Conservation (phyloP, 2,113 vertebrate species). For the Chloropsis hardwickii region DNA sequence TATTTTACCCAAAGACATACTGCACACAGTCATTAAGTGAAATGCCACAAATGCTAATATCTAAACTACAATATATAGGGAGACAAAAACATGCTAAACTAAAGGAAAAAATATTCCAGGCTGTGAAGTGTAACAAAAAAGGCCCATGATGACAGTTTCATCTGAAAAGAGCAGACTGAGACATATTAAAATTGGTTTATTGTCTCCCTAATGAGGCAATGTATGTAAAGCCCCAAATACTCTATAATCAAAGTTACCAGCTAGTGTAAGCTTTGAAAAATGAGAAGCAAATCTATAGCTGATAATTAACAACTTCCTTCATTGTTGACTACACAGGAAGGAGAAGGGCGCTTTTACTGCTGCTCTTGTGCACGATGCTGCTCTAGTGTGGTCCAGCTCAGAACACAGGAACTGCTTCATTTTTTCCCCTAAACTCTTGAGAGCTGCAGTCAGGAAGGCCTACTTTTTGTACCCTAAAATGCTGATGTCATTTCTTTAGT, state of each 20-base stretch:
- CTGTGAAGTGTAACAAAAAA: conserved; percentile 64
- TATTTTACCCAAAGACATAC: conserved; percentile 10
- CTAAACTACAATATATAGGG: neutral
- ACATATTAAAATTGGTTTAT: conserved; percentile 62
- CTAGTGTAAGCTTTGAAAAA: conserved; percentile 39
- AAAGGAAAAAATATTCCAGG: conserved; percentile 49
- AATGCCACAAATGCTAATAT: conserved; percentile 12
- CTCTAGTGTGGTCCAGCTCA: neutral
- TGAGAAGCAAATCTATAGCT: neutral
- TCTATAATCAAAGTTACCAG: conserved; percentile 55
- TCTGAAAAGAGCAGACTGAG: conserved; percentile 54
- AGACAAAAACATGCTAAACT: conserved; percentile 11
- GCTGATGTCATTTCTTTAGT: conserved; percentile 73
- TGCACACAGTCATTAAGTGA: neutral
- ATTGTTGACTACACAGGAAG: neutral
- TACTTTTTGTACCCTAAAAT: conserved; percentile 60
- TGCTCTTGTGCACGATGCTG: neutral
- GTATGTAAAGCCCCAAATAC: conserved; percentile 46
- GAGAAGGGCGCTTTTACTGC: neutral
- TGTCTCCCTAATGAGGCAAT: conserved; percentile 60
- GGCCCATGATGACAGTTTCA: conserved; percentile 59
- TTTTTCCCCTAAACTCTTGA: conserved; percentile 69
- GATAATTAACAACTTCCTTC: conserved; percentile 42
- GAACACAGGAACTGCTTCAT: conserved; percentile 72
- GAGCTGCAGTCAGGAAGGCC: conserved; percentile 61